These are phyloP conservation scores for Alfaro cultratus DNA, from an alignment of 2,797 vertebrate genomes.

Conservation along the genomic window DNA sequence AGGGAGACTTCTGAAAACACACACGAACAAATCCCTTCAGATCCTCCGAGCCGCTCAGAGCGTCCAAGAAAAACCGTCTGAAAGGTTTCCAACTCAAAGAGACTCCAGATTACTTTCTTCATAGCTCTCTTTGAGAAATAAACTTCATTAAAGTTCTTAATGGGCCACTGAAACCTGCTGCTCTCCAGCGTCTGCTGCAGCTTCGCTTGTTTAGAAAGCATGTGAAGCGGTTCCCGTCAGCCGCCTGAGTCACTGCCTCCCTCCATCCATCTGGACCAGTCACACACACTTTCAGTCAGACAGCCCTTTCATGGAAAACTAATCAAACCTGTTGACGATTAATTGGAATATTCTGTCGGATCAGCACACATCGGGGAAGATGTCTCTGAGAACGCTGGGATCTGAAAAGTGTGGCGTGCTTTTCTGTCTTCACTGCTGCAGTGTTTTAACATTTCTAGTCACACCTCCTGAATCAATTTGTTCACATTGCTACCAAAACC, in stretches of 20 bases:
- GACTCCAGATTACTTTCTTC: constrained; percentile 16
- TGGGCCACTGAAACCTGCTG: constrained; percentile 20
- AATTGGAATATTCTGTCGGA: not conserved
- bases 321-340: not conserved
- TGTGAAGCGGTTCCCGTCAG: constrained; percentile 50
- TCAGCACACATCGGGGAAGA: not conserved
- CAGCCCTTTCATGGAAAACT: not conserved
- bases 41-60: constrained; percentile 51
- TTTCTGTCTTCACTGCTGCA: not conserved
- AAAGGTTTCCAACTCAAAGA: constrained; percentile 29
- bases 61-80: constrained; percentile 46
- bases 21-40: constrained; percentile 41
- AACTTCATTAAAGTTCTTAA: constrained; percentile 25
- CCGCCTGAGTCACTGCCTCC: constrained; percentile 48
- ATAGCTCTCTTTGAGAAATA: constrained; percentile 21
- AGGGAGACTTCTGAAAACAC: constrained; percentile 23
- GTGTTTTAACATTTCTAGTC: too few species aligned
- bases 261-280: constrained; percentile 55
- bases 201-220: constrained; percentile 66
- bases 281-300: constrained; percentile 30
- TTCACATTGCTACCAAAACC: too few species aligned
- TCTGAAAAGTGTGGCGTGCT: not conserved
- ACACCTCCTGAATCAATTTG: too few species aligned
- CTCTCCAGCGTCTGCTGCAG: constrained; percentile 13
- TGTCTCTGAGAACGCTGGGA: not conserved